Percentiles rank a stretch among this genome's conserved stretches.
Evolutionary conservation across 1,140 invertebrate species (phyloP).

Genomic region (Pomacea maculata): DNA sequence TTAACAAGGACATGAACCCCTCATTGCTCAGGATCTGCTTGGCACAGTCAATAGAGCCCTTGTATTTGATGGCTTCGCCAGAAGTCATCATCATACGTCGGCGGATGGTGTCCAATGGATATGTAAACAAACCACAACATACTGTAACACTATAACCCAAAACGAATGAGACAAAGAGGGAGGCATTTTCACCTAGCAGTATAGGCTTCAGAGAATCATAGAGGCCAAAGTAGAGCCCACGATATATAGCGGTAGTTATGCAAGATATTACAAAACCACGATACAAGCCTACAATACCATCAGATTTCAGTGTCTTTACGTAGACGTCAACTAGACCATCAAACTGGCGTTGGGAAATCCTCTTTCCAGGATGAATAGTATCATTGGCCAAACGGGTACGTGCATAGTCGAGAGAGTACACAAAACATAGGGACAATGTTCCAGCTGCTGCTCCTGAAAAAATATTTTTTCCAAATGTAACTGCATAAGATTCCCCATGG

Average conservation of each 20-base stretch:
- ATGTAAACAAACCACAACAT: conserved; percentile 86
- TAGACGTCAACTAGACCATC: conserved; percentile 87
- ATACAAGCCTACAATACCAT: conserved; percentile 88
- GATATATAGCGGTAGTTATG: conserved; percentile 67
- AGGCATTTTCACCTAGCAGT: conserved; percentile 81
- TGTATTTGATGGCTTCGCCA: conserved; percentile 71
- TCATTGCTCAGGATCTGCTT: conserved; percentile 69
- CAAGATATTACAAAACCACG: conserved; percentile 91
- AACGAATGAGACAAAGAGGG: conserved; percentile 84
- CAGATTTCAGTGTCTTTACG: conserved; percentile 85
- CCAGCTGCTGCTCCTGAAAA: conserved; percentile 93
- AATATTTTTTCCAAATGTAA: conserved; percentile 72
- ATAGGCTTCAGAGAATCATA: conserved; percentile 92
- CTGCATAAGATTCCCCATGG: conserved; percentile 57
- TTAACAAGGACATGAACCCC: conserved; percentile 71
- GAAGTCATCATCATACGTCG: conserved; percentile 86
- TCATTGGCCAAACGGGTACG: conserved; percentile 80
- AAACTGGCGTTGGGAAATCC: conserved; percentile 82
- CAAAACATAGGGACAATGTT: conserved; percentile 92
- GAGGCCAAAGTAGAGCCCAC: conserved; percentile 94
- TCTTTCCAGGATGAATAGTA: conserved; percentile 76
- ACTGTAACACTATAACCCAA: conserved; percentile 86
- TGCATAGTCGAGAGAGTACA: conserved; percentile 95
- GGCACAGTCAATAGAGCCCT: conserved; percentile 69
- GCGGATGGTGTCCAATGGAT: conserved; percentile 94